phyloP scores from a whole-genome alignment of 2,888 invertebrate species.

The Trachelus tabidus region DNA sequence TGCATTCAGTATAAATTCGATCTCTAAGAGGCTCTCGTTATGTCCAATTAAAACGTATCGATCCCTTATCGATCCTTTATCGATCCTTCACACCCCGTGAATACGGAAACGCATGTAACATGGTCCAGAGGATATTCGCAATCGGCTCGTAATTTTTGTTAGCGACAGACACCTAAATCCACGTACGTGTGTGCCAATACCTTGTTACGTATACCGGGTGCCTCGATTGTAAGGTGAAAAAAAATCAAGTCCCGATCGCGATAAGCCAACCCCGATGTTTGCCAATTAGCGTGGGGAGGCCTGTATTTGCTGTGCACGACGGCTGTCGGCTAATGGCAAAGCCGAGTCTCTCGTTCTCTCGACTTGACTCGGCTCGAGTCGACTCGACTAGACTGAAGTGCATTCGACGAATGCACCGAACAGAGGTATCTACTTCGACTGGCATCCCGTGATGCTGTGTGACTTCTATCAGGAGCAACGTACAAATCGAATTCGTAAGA shows the following conservation, averaged over 20 bases:
- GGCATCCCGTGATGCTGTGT: neutral
- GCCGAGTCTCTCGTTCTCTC: slow-evolving; percentile 32
- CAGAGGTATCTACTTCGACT: slow-evolving; percentile 2
- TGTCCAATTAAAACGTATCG: neutral
- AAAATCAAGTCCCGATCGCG: slow-evolving; percentile 55
- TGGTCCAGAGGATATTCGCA: neutral
- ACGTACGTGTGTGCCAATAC: neutral
- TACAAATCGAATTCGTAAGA: neutral
- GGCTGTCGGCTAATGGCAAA: slow-evolving; percentile 55
- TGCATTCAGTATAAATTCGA: no score
- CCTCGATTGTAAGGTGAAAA: slow-evolving; percentile 24
- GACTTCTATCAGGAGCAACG: neutral
- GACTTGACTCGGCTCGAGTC: slow-evolving; percentile 19
- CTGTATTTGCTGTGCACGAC: slow-evolving; percentile 44
- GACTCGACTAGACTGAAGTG: slow-evolving; percentile 16
- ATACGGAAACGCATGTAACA: neutral
- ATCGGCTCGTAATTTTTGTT: neutral
- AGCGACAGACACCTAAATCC: neutral
- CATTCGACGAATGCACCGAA: slow-evolving; percentile 20
- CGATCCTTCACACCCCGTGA: neutral
- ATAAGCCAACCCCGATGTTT: slow-evolving; percentile 55
- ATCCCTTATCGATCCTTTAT: neutral
- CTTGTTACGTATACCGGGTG: neutral
- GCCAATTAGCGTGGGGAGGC: slow-evolving; percentile 52
- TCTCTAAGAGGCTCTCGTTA: neutral